Percentiles rank a stretch among this genome's conserved stretches.
Evolutionary conservation across 2,113 vertebrate genomes (phyloP).

Genomic region (Tetrao urogallus): DNA sequence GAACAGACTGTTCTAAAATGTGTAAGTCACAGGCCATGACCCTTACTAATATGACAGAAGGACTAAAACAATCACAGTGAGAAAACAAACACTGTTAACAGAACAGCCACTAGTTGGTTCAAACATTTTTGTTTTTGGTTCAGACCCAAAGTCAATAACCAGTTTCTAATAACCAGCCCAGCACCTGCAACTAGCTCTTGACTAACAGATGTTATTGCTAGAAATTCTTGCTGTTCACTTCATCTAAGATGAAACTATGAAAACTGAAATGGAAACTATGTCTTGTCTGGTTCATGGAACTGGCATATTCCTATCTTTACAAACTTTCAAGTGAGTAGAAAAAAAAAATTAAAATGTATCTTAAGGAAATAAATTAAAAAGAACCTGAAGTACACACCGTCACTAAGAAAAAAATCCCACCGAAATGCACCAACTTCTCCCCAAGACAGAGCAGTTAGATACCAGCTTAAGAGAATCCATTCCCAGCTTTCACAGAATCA

Average conservation of each 20-base stretch:
- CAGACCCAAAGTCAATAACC: background rate
- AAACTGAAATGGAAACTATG: background rate
- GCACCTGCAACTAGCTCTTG: background rate
- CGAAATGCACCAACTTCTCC: accelerated
- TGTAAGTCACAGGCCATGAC: accelerated
- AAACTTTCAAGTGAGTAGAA: background rate
- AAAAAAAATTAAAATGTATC: background rate
- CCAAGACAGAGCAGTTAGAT: background rate
- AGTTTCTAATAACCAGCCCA: background rate
- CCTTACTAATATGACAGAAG: background rate
- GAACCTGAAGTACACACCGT: background rate
- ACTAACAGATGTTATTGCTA: background rate
- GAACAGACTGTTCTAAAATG: background rate
- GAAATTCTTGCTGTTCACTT: background rate
- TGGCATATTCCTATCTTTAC: background rate
- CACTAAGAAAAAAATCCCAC: background rate
- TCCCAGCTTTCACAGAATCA: background rate
- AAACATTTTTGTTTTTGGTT: background rate
- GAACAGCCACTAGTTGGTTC: background rate
- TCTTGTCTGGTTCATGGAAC: background rate
- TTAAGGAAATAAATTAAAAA: background rate
- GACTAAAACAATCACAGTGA: background rate
- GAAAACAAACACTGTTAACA: background rate
- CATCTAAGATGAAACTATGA: no score
- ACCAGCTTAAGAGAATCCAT: background rate